Evolutionary conservation across 92 coral and sea anemone species (phyloP), one percentile per base, ranked within the genome.

Genomic region (Paramuricea clavata): DNA sequence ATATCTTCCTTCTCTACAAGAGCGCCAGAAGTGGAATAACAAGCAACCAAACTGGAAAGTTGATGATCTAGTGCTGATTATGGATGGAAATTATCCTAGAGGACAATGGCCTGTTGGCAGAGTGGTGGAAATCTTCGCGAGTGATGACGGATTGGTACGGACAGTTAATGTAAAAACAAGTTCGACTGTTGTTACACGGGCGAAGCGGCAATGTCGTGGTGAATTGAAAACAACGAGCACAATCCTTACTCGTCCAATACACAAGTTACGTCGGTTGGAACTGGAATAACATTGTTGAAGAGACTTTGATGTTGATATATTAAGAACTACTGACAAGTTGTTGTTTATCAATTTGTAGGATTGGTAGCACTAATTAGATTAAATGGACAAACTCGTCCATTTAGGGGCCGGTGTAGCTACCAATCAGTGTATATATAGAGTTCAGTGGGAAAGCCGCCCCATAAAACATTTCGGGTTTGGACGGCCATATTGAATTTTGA

Each of bases 1-100:
- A 15, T 44, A 89, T 57, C 47, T 89, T 49, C 92, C 92, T 12
- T 79, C 87, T 16, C 90, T 89, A 19, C 92, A 89, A 69, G 33
- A 39, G 21, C 42, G 89, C 26, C 89, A 85, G 56, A 89, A 85
- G 62, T 89, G 92, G 92, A 6, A 36, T 27, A 13, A 25, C 26
- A 82, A 90, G n/a, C 78, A 54, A 32, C 81, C 78, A 32, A 85
- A 89, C 32, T 50, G 85, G 17, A 68, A 50, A 1, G 79, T 89
- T 6, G 87, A 74, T 26, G 92, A 83, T 39, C 54, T 89, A 39
- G 92, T 83, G 43, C 41, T 89, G n/a, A 17, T 89, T 36, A 75
- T 75, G 49, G 81, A 89, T 47, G 44, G 57, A 68, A 50, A 89
- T 25, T 57, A 57, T 57, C 65, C 65, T 25, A 57, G 27, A 16